Conservation (phyloP, 2,888 invertebrate genomes). For the Diloba caeruleocephala region DNA sequence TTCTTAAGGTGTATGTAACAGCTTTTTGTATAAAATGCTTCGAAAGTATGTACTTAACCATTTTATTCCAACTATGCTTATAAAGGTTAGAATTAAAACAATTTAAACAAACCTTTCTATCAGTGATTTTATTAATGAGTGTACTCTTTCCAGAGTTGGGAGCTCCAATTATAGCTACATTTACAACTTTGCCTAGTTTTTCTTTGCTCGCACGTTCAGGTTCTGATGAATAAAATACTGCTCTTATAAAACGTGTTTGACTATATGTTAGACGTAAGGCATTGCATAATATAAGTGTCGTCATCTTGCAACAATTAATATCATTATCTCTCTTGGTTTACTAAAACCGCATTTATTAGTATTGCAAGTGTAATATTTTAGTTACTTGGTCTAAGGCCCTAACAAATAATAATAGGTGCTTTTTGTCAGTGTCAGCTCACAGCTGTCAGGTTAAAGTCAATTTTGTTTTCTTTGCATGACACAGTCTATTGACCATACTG, state of each 20-base stretch:
- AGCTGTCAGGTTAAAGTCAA: no score
- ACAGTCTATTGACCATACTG: no score
- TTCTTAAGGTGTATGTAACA: no score
- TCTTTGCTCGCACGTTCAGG: slow-evolving; percentile 66
- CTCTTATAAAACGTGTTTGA: slow-evolving; percentile 55
- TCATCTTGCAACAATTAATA: slow-evolving; percentile 47
- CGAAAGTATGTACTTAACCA: no score
- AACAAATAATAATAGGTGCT: no score
- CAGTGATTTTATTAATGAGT: slow-evolving; percentile 95
- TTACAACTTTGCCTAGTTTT: slow-evolving; percentile 82
- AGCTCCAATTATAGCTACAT: slow-evolving; percentile 96
- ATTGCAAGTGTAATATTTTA: background rate
- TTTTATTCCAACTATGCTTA: background rate
- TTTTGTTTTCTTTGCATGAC: no score
- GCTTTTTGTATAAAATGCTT: background rate
- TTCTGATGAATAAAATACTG: slow-evolving; percentile 73
- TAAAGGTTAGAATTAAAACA: slow-evolving; percentile 31
- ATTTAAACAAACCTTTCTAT: slow-evolving; percentile 90
- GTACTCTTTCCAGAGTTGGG: slow-evolving; percentile 99
- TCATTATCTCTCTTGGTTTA: slow-evolving; percentile 6
- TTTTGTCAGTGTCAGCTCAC: no score
- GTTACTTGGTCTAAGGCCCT: no score
- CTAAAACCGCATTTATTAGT: background rate
- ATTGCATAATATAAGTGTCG: slow-evolving; percentile 46
- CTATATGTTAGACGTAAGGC: slow-evolving; percentile 52